Conservation (phyloP, 2,113 vertebrate species). For the Perca flavescens region DNA sequence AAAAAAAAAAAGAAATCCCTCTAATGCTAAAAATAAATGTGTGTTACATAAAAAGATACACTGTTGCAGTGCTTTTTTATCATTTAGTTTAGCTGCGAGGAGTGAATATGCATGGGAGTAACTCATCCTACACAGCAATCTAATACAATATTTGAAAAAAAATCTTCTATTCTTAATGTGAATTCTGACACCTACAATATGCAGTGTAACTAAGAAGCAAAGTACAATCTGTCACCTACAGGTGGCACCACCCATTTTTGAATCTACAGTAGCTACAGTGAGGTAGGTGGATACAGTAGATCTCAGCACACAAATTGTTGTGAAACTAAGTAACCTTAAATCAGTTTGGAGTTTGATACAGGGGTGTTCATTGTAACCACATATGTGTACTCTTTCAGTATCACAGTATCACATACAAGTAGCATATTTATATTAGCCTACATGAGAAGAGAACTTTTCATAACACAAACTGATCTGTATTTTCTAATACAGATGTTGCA, state of each 20-base stretch:
- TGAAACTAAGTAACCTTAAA: neutral
- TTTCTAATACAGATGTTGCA: slow-evolving; percentile 6
- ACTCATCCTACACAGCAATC: slow-evolving; percentile 2
- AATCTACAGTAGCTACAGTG: slow-evolving; percentile 34
- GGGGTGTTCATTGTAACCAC: neutral
- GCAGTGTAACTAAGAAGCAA: neutral
- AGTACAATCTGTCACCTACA: slow-evolving; percentile 50
- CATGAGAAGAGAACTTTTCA: neutral
- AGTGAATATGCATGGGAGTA: slow-evolving; percentile 12
- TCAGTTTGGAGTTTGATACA: neutral
- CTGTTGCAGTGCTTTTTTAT: slow-evolving; percentile 29
- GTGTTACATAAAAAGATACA: slow-evolving; percentile 59
- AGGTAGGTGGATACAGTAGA: neutral
- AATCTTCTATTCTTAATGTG: neutral
- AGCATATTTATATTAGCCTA: neutral
- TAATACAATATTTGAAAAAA: slow-evolving; percentile 1
- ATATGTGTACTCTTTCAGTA: neutral
- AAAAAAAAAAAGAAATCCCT: slow-evolving; percentile 53
- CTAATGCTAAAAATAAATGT: slow-evolving; percentile 67
- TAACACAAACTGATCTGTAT: neutral
- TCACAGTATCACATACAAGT: neutral
- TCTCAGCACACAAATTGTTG: neutral
- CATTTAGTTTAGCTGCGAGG: slow-evolving; percentile 13
- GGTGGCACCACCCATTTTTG: slow-evolving; percentile 60
- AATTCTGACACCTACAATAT: neutral